Evolutionary conservation across 1,140 invertebrate genomes (phyloP), one percentile per base, ranked within the genome.

Genomic region (Microplitis mediator): DNA sequence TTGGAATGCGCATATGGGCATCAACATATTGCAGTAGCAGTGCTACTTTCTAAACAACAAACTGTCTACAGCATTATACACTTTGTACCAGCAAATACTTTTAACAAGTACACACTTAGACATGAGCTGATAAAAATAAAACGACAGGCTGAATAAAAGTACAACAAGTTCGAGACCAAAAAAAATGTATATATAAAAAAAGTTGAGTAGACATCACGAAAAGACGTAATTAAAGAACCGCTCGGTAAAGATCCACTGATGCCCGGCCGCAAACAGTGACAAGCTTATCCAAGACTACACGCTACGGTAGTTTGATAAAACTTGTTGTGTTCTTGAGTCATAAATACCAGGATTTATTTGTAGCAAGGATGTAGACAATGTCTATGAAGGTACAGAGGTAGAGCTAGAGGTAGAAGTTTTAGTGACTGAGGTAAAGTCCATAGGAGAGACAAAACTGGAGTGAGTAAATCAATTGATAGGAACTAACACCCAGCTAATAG

Each of bases 41-140:
- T 50, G 45, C 32, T 32, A 71, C 69, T 71, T 71, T 71, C 69
- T 71, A 71, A 64, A 71, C 50, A 45, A 45, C 39, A 9, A 45
- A 45, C 39, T 60, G 23, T 62, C 14, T n/a, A 68, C 13, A 16
- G 69, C 50, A n/a, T 36, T 16, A 23, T 23, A 23, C 23, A 23
- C 23, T 23, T 35, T 34, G 65, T 4, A 39, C 36, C 4, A 39
- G 36, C 36, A 39, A 58, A 31, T 61, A 23, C 23, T 11, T 35
- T 32, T 4, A 32, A 32, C 32, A 23, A 61, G 60, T 32, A 32
- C 32, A 23, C 31, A 1, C 54, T 14, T 16, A 64, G 36, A 34
- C 9, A 64, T 23, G 14, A 14, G 36, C 8, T 13, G 45, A 9
- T 51, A 51, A n/a, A 23, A 23, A 56, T 54, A 56, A 23, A 45